These are phyloP conservation scores for Branchellion lobata DNA, from an alignment of 2,888 invertebrate genomes.

Conservation along the genomic window DNA sequence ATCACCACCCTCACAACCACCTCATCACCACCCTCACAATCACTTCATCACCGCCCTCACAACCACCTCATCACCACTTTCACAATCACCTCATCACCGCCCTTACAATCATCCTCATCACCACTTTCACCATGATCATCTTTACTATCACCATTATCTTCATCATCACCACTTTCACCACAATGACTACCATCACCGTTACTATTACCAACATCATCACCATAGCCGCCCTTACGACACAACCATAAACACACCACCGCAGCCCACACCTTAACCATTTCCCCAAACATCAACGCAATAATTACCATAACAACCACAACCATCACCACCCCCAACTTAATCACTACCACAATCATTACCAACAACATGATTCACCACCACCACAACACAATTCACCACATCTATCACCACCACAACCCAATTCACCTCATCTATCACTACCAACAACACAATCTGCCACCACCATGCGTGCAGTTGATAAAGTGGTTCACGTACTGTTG, in stretches of 20 bases:
- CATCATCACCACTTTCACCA: constrained; percentile 9
- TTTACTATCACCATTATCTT: constrained; percentile 10
- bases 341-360: constrained; percentile 8
- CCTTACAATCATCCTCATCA: constrained; percentile 17
- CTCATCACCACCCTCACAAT: too few relatives aligned
- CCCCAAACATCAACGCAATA: too few relatives aligned
- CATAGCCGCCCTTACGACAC: too few relatives aligned
- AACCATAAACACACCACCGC: too few relatives aligned
- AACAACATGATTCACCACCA: constrained; percentile 2
- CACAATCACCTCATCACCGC: too few relatives aligned
- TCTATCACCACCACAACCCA: not conserved
- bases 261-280: too few relatives aligned
- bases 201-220: constrained; percentile 1
- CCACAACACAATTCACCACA: not conserved
- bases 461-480: constrained; percentile 68
- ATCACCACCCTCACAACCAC: too few relatives aligned
- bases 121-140: constrained; percentile 13
- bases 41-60: too few relatives aligned
- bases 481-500: constrained; percentile 72
- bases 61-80: too few relatives aligned
- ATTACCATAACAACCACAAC: too few relatives aligned
- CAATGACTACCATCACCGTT: not conserved
- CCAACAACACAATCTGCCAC: not conserved
- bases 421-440: not conserved
- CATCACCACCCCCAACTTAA: constrained; percentile 7